Evolutionary conservation across 2,797 vertebrate genomes (phyloP), one percentile per base, ranked within the genome.

Genomic region (Odontamblyopus lacepedii): DNA sequence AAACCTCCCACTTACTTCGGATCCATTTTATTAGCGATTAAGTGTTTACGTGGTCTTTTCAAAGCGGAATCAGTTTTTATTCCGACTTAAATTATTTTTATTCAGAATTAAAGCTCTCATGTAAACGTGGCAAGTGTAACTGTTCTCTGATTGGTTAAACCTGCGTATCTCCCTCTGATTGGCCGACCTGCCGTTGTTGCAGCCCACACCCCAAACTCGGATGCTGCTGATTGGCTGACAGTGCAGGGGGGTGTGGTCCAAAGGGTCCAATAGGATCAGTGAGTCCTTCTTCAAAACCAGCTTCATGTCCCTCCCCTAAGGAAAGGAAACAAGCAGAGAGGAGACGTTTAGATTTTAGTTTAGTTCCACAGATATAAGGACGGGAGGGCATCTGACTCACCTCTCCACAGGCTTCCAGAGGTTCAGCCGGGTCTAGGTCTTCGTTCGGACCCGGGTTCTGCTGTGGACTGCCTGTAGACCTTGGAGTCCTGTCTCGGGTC

Each of bases 171-270:
- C 35, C 1, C 55, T 26, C 18, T 69, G 26, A 83, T 63, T 76
- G 75, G 85, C 93, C 92, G 84, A 97, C 97, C 97, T 97, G 92
- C 97, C 97, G 0, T 96, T 96, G 93, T 97, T 95, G 92, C 97
- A 98, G 90, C 97, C 97, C 80, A 99, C 97, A 0, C 97, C 97
- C 97, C 97, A 98, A 18, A 99, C 96, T 2, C 97, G 96, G 80
- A 99, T 98, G 91, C 95, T 96, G 84, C 96, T 92, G 84, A 99
- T 96, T 88, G 96, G 97, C 86, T 99, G 97, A 84, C 91, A 92
- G 82, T 98, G 96, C 78, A 99, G 95, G 66, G 96, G 94, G 80
- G 95, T 96, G 89, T 84, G 95, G 90, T 98, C 96, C 3, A 96
- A 80, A 0, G 96, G 96, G 78, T 99, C 96, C 92, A 99, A 88